phyloP scores from a whole-genome alignment of 2,888 invertebrate genomes.

The Orchestes rusci region DNA sequence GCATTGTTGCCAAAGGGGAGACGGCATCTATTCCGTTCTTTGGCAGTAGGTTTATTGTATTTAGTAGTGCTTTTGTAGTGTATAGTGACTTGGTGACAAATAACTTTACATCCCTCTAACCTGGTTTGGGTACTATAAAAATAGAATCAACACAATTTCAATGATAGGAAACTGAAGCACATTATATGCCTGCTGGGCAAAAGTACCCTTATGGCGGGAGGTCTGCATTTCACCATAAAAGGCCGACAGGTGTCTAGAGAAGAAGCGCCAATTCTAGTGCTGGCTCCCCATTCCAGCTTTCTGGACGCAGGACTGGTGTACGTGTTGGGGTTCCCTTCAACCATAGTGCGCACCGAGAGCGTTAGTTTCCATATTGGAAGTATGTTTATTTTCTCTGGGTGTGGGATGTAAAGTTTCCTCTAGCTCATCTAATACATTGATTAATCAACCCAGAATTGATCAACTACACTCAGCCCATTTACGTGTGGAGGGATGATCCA shows the following conservation, averaged over 20 bases:
- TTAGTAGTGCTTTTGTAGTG: too few relatives aligned
- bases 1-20: slow-evolving; percentile 85
- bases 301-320: slow-evolving; percentile 82
- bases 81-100: too few relatives aligned
- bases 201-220: slow-evolving; percentile 67
- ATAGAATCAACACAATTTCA: too few relatives aligned
- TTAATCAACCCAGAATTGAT: slow-evolving; percentile 62
- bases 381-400: slow-evolving; percentile 46
- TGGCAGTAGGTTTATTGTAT: slow-evolving; percentile 64
- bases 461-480: slow-evolving; percentile 91
- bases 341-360: slow-evolving; percentile 76
- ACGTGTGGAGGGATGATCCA: slow-evolving; percentile 89
- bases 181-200: slow-evolving; percentile 67
- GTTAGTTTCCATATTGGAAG: slow-evolving; percentile 81
- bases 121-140: too few relatives aligned
- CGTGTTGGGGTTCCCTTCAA: slow-evolving; percentile 73
- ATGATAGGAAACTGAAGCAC: slow-evolving; percentile 55
- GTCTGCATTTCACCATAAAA: slow-evolving; percentile 68
- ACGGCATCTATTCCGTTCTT: slow-evolving; percentile 76
- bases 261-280: slow-evolving; percentile 80
- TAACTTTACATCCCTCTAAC: too few relatives aligned
- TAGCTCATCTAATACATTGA: background rate
- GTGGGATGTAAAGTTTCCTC: background rate
- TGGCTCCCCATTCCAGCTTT: slow-evolving; percentile 85
- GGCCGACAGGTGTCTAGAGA: slow-evolving; percentile 66